Percentiles rank a stretch among this genome's conserved stretches.
phyloP scores from a whole-genome alignment of 2,888 invertebrate genomes.

The Dusona sp. region DNA sequence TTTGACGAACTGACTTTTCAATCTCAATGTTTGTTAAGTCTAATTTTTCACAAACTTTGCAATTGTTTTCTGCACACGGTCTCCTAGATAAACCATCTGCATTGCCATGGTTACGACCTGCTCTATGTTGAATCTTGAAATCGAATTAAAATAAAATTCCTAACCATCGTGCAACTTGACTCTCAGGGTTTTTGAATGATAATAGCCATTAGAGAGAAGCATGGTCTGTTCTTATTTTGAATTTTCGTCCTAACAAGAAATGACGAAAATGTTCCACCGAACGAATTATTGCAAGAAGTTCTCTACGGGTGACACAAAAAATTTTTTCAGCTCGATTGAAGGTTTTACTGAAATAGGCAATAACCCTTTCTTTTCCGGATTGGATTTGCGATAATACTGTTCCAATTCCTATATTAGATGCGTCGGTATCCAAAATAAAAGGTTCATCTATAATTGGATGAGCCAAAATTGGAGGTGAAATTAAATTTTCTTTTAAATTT shows the following conservation, averaged over 20 bases:
- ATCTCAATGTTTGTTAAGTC: constrained; percentile 22
- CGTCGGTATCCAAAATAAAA: constrained; percentile 13
- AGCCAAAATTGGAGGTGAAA: constrained; percentile 4
- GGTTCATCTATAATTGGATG: not conserved
- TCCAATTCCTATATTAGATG: not conserved
- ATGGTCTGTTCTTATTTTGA: constrained; percentile 76
- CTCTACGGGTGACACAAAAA: too few relatives aligned
- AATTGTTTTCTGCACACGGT: constrained; percentile 59
- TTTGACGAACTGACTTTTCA: constrained; percentile 23
- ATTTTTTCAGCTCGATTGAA: not conserved
- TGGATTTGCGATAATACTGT: constrained; percentile 16
- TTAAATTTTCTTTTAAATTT: not conserved
- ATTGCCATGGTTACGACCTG: constrained; percentile 69
- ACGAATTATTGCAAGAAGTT: constrained; percentile 70
- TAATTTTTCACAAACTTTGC: constrained; percentile 46
- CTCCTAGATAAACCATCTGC: constrained; percentile 72
- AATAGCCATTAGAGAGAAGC: constrained; percentile 77
- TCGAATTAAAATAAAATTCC: constrained; percentile 75
- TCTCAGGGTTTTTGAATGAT: constrained; percentile 75
- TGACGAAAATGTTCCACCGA: constrained; percentile 75
- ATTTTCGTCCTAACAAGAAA: constrained; percentile 75
- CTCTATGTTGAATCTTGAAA: constrained; percentile 73
- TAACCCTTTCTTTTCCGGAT: constrained; percentile 34
- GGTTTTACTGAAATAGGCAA: constrained; percentile 23
- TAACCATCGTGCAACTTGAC: constrained; percentile 78